phyloP scores from a whole-genome alignment of 2,113 vertebrate species.

The Anolis sagrei region DNA sequence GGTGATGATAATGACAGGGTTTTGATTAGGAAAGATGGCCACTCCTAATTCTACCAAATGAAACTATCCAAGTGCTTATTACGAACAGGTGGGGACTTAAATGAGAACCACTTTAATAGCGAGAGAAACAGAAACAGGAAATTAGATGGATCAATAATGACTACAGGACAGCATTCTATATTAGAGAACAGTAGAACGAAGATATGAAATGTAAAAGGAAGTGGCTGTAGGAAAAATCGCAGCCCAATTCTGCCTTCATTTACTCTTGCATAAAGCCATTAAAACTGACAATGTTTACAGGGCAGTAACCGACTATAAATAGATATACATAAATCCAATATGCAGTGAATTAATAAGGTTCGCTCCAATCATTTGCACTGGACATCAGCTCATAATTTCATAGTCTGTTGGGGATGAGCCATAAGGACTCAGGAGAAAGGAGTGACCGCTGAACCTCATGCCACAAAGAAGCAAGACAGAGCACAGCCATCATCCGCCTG shows the following conservation, averaged over 20 bases:
- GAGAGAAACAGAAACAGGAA: conserved; percentile 48
- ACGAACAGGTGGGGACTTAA: conserved; percentile 29
- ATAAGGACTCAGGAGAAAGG: not conserved
- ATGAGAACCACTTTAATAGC: conserved; percentile 27
- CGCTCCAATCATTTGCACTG: not conserved
- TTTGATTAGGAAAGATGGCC: conserved; percentile 67
- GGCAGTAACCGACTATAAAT: not conserved
- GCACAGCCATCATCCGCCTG: too few species aligned
- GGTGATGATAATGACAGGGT: conserved; percentile 59
- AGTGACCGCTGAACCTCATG: not conserved
- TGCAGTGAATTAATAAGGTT: not conserved
- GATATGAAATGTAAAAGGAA: conserved; percentile 37
- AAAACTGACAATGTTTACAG: conserved; percentile 19
- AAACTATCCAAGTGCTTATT: conserved; percentile 52
- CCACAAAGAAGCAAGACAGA: too few species aligned
- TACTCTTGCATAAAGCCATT: not conserved
- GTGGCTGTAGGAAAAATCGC: conserved; percentile 39
- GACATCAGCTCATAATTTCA: conserved; percentile 3
- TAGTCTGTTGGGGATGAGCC: not conserved
- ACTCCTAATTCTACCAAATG: conserved; percentile 68
- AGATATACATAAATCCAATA: not conserved
- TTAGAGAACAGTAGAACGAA: conserved; percentile 43
- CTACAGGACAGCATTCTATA: conserved; percentile 24
- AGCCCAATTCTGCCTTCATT: conserved; percentile 25
- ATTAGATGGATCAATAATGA: conserved; percentile 40